Evolutionary conservation across 2,113 vertebrate genomes (phyloP), one percentile per base, ranked within the genome.

Genomic region (Tapirus terrestris): DNA sequence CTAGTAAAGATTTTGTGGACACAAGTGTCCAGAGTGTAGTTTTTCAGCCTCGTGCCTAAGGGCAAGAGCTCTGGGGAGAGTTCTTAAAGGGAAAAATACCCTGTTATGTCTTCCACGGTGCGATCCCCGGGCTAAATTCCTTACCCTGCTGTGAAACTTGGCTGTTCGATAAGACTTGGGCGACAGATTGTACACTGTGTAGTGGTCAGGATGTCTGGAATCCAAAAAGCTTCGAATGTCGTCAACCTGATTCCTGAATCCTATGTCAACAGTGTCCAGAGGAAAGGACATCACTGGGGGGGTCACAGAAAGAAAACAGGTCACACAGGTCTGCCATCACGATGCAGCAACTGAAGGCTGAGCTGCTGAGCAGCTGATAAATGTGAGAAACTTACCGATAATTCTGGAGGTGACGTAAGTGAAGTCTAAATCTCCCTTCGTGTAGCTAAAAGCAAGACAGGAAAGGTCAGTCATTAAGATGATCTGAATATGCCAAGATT

Each of bases 111-210:
- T 77, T 89, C 76, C 33, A 67, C 27, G 11, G 7, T 45, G 45
- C 13, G 21, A 63, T n/a, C 63, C 21, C 53, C 72, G 83, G 9
- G 3, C 13, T 65, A 48, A 93, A 89, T 86, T 53, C 96, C 99
- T 99, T 98, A 99, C 99, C 99, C 99, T 98, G 98, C 99, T 99
- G 98, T 99, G 99, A 98, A 99, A 99, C 98, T 99, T 99, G 99
- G 99, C 99, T 90, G 99, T 99, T 67, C 99, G 99, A 98, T 99
- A 99, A 95, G 99, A 99, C 98, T 99, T 99, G 97, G 99, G 99
- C 3, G 99, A 99, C 84, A 99, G 98, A 98, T 99, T 99, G 98
- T 99, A 99, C 97, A 99, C 99, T 6, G 99, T 99, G 98, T 99
- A 99, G 98, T 99, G 99, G 98, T 99, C 99, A 4, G 99, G 99